Conservation (phyloP, 2,113 vertebrate species). For the Hymenochirus boettgeri region DNA sequence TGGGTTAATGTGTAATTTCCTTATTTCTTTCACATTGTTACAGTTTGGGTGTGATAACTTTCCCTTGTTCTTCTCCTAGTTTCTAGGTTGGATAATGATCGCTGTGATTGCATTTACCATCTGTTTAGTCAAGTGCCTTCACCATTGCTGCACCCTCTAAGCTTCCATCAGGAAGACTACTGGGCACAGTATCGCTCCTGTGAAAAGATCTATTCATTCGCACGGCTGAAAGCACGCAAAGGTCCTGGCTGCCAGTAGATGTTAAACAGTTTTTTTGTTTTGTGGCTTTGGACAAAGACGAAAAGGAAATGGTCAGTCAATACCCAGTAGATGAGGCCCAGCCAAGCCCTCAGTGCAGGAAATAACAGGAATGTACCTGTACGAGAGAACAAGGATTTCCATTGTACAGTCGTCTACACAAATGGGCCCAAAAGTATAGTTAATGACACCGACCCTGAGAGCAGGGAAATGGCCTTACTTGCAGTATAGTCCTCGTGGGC, state of each 20-base stretch:
- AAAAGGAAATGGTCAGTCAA: slow-evolving; percentile 65
- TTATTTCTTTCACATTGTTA: no score
- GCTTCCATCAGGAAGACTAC: slow-evolving; percentile 84
- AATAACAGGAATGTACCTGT: slow-evolving; percentile 83
- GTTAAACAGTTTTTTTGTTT: slow-evolving; percentile 86
- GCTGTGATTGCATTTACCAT: slow-evolving; percentile 64
- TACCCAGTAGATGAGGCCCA: slow-evolving; percentile 61
- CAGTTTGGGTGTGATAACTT: no score
- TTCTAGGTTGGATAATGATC: slow-evolving; percentile 83
- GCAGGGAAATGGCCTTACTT: slow-evolving; percentile 60
- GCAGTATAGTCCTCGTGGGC: no score
- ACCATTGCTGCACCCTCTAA: slow-evolving; percentile 70
- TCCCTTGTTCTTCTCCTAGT: slow-evolving; percentile 53
- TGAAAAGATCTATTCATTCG: slow-evolving; percentile 75
- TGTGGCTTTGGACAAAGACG: slow-evolving; percentile 73
- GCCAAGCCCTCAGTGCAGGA: slow-evolving; percentile 75
- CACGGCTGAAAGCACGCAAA: slow-evolving; percentile 74
- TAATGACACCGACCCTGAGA: slow-evolving; percentile 55
- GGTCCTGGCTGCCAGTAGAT: slow-evolving; percentile 71
- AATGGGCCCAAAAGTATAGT: slow-evolving; percentile 78
- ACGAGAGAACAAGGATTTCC: slow-evolving; percentile 82
- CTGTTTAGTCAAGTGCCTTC: slow-evolving; percentile 79
- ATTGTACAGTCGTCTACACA: slow-evolving; percentile 85
- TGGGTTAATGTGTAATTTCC: no score
- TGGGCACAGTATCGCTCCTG: slow-evolving; percentile 77